Base-by-base conservation (phyloP, 2,113 vertebrate species). In the Podocnemis expansa region DNA sequence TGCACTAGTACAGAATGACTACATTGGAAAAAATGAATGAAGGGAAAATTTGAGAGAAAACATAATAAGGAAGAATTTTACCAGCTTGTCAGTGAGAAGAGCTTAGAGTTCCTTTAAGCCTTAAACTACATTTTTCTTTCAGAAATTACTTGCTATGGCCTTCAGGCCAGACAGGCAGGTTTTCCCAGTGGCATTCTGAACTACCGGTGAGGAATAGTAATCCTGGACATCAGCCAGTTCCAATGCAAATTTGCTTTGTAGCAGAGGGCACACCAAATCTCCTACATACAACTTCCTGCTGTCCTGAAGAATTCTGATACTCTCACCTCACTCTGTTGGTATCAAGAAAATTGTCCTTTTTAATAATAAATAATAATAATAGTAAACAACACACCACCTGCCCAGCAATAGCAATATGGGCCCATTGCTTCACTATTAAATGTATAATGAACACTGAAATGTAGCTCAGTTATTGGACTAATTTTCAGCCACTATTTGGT, bases 131-230 rank as follows among this genome's bases (percentile, higher is more conserved):
- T 96, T 95, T 97, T 97, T 94, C 84, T 94, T 96, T 88, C 96
- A 89, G 84, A 95, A 88, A 95, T 75, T 89, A 87, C 93, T 96
- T 94, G 93, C 92, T 88, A 1, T 54, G 94, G 90, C 94, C 91
- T 70, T 89, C 34, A 79, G 98, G 98, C 97, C 82, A 97, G 98
- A 97, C 88, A 1, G 97, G 97, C 98, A 98, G 98, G 98, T 98
- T 98, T 96, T 97, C 97, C 97, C 97, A 93, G 98, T 90, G 96
- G 88, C 93, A 31, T 97, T 96, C 96, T 98, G 97, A 98, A 98
- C 92, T 91, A 21, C 89, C 97, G 97, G 97, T 97, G 96, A 97
- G 95, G 93, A 96, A 96, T 84, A 87, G 92, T 82, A 97, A 90
- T 76, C 81, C 92, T 98, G 98, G 98, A 96, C 45, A 17, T 5